Conservation (phyloP, 2,888 invertebrate species). For the Acleris literana region DNA sequence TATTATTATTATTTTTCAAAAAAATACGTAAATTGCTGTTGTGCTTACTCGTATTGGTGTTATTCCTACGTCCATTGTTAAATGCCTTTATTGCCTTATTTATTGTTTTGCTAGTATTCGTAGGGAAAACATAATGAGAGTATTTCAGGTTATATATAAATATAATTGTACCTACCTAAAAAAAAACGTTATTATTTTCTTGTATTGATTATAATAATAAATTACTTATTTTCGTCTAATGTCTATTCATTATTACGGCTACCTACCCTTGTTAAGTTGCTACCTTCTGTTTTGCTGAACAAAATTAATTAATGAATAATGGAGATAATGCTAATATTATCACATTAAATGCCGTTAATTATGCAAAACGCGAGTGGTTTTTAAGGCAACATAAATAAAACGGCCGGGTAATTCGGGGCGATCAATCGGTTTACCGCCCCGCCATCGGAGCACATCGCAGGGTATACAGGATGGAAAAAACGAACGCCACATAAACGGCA, state of each 20-base stretch:
- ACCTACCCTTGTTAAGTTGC: neutral
- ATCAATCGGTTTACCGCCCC: neutral
- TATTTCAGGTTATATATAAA: slow-evolving; percentile 32
- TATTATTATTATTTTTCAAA: slow-evolving; percentile 22
- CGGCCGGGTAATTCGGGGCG: slow-evolving; percentile 4
- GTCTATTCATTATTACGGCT: slow-evolving; percentile 7
- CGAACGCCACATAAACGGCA: too few species aligned
- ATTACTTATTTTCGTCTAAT: slow-evolving; percentile 25
- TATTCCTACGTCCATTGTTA: slow-evolving; percentile 16
- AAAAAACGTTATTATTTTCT: slow-evolving; percentile 29
- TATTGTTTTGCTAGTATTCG: slow-evolving; percentile 21
- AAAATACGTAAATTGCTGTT: slow-evolving; percentile 13
- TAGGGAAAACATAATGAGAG: slow-evolving; percentile 9
- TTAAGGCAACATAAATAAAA: slow-evolving; percentile 2
- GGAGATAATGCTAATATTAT: slow-evolving; percentile 1
- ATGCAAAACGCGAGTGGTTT: slow-evolving; percentile 17
- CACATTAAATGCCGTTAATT: slow-evolving; percentile 7
- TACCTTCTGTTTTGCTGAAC: neutral
- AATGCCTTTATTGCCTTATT: slow-evolving; percentile 31
- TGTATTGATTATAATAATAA: slow-evolving; percentile 35
- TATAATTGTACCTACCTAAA: slow-evolving; percentile 31
- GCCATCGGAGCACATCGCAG: neutral
- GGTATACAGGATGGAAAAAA: too few species aligned
- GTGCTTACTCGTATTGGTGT: slow-evolving; percentile 13
- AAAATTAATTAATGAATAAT: neutral